A percentile compares a stretch with the other conserved stretches of the same genome.
phyloP scores from a whole-genome alignment of 2,113 vertebrate species.

The Sardina pilchardus region DNA sequence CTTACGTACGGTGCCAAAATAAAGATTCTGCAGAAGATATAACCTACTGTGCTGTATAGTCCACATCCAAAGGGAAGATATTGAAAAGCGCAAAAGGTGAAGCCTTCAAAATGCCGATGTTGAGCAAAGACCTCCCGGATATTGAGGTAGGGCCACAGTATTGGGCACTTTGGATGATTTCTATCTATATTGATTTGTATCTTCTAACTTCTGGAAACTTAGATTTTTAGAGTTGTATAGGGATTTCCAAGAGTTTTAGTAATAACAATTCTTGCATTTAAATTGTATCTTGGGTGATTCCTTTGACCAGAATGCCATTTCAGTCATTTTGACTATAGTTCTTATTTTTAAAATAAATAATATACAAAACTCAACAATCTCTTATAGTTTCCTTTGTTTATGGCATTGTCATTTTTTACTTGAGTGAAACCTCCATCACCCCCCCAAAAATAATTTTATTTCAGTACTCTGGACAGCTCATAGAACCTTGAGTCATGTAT shows the following conservation, averaged over 20 bases:
- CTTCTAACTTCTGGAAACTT: too few species aligned
- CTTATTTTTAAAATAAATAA: too few species aligned
- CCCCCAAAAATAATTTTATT: background rate
- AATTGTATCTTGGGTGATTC: background rate
- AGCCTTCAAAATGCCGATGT: constrained; percentile 40
- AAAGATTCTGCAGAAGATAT: background rate
- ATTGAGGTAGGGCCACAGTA: constrained; percentile 62
- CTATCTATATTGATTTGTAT: background rate
- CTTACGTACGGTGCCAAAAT: background rate
- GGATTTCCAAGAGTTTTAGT: too few species aligned
- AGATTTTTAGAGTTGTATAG: too few species aligned
- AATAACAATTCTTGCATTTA: background rate
- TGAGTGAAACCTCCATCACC: background rate
- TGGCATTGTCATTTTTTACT: background rate
- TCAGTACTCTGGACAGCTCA: background rate
- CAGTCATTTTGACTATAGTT: background rate
- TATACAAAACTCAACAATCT: too few species aligned
- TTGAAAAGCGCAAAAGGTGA: constrained; percentile 19
- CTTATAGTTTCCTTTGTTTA: background rate
- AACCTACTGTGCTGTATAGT: background rate
- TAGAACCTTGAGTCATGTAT: background rate
- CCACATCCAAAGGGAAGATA: background rate
- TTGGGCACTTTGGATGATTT: background rate
- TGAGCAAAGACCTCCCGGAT: constrained; percentile 69
- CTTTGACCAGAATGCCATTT: background rate